These are phyloP conservation scores for Kryphioiulus occultus DNA, from an alignment of 2,888 invertebrate species.

Conservation along the genomic window DNA sequence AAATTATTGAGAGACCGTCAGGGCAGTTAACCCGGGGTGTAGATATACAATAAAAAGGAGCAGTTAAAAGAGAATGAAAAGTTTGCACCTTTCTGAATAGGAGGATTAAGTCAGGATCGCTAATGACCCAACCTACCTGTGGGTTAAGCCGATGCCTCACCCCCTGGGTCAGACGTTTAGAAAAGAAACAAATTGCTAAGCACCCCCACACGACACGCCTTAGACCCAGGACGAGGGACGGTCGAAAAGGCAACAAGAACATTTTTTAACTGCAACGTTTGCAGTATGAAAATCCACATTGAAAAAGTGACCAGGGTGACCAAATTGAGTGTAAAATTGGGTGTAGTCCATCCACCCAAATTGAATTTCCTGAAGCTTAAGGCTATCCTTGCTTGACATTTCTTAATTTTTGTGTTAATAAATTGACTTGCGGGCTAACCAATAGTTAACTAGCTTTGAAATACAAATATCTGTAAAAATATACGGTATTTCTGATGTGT, in stretches of 20 bases:
- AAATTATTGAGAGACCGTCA: neutral
- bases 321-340: too few relatives aligned
- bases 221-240: neutral
- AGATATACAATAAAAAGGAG: slow-evolving; percentile 5
- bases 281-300: too few relatives aligned
- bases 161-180: neutral
- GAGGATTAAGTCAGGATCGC: neutral
- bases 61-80: neutral
- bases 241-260: neutral
- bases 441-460: too few relatives aligned
- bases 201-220: neutral
- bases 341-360: too few relatives aligned
- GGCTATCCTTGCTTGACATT: too few relatives aligned
- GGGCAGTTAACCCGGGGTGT: neutral
- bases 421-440: too few relatives aligned
- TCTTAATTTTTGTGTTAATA: too few relatives aligned
- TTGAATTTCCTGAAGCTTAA: too few relatives aligned
- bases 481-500: too few relatives aligned
- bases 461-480: too few relatives aligned
- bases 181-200: neutral
- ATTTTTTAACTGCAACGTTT: too few relatives aligned
- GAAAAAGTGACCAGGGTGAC: too few relatives aligned
- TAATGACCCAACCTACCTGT: neutral
- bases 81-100: neutral
- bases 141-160: neutral